Evolutionary conservation across 1,140 invertebrate genomes (phyloP).

Genomic region (Pararge aegeria): DNA sequence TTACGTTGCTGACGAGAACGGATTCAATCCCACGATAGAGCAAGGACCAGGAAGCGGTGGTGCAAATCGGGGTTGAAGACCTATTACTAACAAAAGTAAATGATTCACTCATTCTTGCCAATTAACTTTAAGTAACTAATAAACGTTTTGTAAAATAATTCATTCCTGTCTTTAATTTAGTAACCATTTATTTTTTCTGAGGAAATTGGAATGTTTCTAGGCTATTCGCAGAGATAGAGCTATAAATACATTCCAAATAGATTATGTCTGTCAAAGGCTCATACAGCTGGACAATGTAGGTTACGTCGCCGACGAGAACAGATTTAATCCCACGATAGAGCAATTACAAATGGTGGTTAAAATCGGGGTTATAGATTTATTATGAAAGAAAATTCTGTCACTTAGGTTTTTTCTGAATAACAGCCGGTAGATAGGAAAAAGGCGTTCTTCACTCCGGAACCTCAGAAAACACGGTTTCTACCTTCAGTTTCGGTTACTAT

Average conservation of each 20-base stretch:
- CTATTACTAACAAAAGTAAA: background rate
- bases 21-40: constrained; percentile 80
- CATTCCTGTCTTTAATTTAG: background rate
- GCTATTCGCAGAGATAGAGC: too few species aligned
- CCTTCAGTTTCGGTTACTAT: too few species aligned
- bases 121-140: background rate
- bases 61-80: background rate
- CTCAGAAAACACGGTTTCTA: too few species aligned
- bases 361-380: background rate
- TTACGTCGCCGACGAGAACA: constrained; percentile 88
- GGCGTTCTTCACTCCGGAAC: too few species aligned
- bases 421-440: too few species aligned
- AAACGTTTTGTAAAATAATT: constrained; percentile 1
- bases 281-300: constrained; percentile 80
- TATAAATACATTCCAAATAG: too few species aligned
- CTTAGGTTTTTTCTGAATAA: too few species aligned
- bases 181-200: background rate
- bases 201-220: too few species aligned
- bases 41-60: constrained; percentile 82
- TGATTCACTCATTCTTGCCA: background rate
- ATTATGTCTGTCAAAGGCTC: constrained; percentile 66
- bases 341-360: constrained; percentile 79
- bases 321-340: constrained; percentile 80
- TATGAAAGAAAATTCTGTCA: background rate
- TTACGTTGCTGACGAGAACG: constrained; percentile 88